phyloP scores from a whole-genome alignment of 2,888 invertebrate species.

The Sympetrum striolatum region DNA sequence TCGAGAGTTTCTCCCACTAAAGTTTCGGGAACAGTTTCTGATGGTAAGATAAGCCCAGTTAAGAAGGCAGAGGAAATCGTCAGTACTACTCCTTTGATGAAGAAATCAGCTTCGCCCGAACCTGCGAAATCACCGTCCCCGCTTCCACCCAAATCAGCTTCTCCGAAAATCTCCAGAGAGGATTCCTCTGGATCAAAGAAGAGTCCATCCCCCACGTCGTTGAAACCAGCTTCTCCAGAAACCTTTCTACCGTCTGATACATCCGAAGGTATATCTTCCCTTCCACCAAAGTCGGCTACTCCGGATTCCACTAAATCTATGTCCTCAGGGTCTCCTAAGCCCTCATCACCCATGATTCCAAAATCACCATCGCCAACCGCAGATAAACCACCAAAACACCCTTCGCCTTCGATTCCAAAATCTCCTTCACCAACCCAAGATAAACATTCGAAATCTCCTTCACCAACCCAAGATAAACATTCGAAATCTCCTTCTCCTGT shows the following conservation, averaged over 20 bases:
- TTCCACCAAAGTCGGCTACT: neutral
- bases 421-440: neutral
- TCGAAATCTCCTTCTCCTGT: neutral
- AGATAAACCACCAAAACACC: neutral
- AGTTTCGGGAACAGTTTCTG: neutral
- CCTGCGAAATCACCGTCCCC: neutral
- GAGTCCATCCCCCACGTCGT: neutral
- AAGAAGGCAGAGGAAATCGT: neutral
- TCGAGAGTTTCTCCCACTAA: neutral
- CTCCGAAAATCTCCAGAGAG: neutral
- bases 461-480: neutral
- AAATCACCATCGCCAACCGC: neutral
- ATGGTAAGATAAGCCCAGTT: neutral
- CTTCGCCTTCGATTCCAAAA: neutral
- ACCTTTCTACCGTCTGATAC: neutral
- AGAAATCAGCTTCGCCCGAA: neutral
- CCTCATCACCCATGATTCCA: neutral
- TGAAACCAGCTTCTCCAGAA: neutral
- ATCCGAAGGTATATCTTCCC: neutral
- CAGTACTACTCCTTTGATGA: neutral
- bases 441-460: neutral
- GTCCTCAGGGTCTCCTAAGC: neutral
- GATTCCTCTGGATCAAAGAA: neutral
- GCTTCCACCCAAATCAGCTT: neutral
- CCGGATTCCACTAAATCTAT: neutral